These are phyloP conservation scores for Parus major DNA, from an alignment of 2,113 vertebrate species.

Conservation along the genomic window DNA sequence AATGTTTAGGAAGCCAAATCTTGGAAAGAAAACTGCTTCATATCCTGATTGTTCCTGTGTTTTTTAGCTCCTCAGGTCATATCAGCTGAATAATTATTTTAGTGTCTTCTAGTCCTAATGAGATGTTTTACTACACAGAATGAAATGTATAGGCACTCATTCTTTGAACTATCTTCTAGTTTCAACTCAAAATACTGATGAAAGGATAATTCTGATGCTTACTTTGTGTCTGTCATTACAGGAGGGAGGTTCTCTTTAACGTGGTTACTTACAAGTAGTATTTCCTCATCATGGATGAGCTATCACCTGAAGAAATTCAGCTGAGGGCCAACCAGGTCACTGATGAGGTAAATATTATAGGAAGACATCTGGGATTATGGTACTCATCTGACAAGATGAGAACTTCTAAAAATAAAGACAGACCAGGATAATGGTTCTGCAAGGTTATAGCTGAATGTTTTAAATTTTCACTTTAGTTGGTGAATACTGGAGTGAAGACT, in stretches of 20 bases:
- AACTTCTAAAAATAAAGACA: background rate
- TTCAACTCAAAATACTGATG: background rate
- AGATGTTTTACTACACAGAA: background rate
- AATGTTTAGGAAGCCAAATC: background rate
- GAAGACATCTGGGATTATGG: background rate
- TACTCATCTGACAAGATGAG: background rate
- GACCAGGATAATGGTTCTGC: background rate
- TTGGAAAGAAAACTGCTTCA: background rate
- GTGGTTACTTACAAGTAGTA: background rate
- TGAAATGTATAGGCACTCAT: background rate
- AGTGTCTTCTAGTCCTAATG: background rate
- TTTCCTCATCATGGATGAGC: constrained; percentile 86
- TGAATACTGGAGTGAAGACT: background rate
- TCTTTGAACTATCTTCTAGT: background rate
- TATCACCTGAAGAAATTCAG: constrained; percentile 87
- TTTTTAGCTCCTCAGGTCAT: background rate
- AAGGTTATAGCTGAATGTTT: background rate
- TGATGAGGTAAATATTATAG: constrained; percentile 85
- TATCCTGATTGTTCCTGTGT: background rate
- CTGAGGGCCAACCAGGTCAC: constrained; percentile 89
- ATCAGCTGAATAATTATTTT: background rate
- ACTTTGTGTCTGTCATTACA: background rate
- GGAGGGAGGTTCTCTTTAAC: background rate
- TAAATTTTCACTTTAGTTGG: background rate
- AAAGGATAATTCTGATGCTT: background rate